A percentile compares a stretch with the other conserved stretches of the same genome.
Conservation (phyloP, 2,797 vertebrate genomes). For the Chelon auratus region DNA sequence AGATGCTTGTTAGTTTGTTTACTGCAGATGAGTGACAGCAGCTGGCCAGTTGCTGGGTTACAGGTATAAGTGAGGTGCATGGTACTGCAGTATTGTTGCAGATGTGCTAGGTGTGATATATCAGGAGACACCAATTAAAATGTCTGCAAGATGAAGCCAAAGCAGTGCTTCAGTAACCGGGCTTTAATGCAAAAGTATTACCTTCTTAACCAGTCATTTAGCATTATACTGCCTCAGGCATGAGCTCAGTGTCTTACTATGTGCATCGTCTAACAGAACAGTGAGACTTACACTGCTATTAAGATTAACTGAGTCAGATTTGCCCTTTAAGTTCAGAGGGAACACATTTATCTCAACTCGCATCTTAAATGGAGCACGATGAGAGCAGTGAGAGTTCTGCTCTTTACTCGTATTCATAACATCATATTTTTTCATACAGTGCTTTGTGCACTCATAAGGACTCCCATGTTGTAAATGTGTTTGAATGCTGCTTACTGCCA, state of each 20-base stretch:
- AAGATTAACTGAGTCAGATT: conserved; percentile 20
- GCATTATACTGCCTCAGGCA: conserved; percentile 16
- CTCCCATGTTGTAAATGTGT: conserved; percentile 21
- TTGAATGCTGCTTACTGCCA: conserved; percentile 88
- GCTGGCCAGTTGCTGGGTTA: conserved; percentile 21
- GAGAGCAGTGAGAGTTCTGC: conserved; percentile 6
- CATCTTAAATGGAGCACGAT: conserved; percentile 29
- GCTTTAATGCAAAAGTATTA: conserved; percentile 20
- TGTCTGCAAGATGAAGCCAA: conserved; percentile 12
- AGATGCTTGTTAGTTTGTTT: conserved; percentile 11
- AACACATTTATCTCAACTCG: conserved; percentile 21
- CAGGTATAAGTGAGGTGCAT: conserved; percentile 23
- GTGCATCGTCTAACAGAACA: conserved; percentile 9
- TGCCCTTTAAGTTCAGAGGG: conserved; percentile 5
- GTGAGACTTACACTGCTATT: conserved; percentile 17
- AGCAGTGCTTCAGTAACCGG: conserved; percentile 16
- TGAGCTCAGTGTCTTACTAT: conserved; percentile 3
- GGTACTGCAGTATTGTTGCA: conserved; percentile 1
- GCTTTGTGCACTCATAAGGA: conserved; percentile 18
- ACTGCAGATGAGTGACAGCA: conserved; percentile 7
- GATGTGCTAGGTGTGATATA: conserved; percentile 20
- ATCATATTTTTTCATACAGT: conserved; percentile 9
- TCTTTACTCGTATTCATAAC: conserved; percentile 14
- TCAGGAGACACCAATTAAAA: conserved; percentile 37
- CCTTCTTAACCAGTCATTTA: conserved; percentile 14